Percentiles rank a stretch among this genome's conserved stretches.
These are phyloP conservation scores for Drosophila meridionalis DNA, from an alignment of 2,888 invertebrate genomes.

Conservation along the genomic window DNA sequence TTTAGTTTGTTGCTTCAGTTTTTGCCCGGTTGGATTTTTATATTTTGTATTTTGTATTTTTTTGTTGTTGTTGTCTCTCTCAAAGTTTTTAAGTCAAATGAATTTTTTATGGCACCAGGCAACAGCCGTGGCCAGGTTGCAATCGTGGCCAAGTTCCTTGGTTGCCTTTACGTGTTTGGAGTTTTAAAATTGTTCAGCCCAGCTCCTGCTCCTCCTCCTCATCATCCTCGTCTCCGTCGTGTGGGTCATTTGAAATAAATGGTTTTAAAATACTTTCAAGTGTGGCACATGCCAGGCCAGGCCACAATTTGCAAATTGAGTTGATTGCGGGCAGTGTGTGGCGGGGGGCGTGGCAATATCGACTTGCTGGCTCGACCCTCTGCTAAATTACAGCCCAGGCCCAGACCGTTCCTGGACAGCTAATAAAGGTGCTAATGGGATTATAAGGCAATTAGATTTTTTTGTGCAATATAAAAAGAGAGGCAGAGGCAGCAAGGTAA, in stretches of 20 bases:
- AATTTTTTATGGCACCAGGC: constrained; percentile 71
- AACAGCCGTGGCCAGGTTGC: constrained; percentile 37
- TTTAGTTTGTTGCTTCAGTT: constrained; percentile 24
- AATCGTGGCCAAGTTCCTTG: constrained; percentile 40
- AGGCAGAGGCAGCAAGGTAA: constrained; percentile 1
- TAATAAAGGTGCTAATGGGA: constrained; percentile 54
- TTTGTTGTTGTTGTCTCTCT: constrained; percentile 38
- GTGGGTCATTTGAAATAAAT: constrained; percentile 71
- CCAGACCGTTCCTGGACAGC: constrained; percentile 10
- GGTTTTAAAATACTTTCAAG: constrained; percentile 74
- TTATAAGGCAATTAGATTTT: constrained; percentile 48
- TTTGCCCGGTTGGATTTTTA: constrained; percentile 18
- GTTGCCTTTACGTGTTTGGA: constrained; percentile 68
- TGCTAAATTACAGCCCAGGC: constrained; percentile 23
- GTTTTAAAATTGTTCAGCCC: constrained; percentile 62
- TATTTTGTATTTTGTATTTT: constrained; percentile 5
- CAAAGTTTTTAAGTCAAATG: constrained; percentile 77
- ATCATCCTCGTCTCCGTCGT: constrained; percentile 26
- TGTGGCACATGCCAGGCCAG: constrained; percentile 52
- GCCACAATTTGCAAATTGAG: constrained; percentile 69
- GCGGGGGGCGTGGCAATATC: constrained; percentile 12
- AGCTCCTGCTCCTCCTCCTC: constrained; percentile 24
- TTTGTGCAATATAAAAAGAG: neutral
- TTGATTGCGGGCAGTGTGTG: constrained; percentile 33
- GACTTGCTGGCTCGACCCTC: constrained; percentile 2